Conservation (phyloP, 2,113 vertebrate species). For the Upupa epops region DNA sequence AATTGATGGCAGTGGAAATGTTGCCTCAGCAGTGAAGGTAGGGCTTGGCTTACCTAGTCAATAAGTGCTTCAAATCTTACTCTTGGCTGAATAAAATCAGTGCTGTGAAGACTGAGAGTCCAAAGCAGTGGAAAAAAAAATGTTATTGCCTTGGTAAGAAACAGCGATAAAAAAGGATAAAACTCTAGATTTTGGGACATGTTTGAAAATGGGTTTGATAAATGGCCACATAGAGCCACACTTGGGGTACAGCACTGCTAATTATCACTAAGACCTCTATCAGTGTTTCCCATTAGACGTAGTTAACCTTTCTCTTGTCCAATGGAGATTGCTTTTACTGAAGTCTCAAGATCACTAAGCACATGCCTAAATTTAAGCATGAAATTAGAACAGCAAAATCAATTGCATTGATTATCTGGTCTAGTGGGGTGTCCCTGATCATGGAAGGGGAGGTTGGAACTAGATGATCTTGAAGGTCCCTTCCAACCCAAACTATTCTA, state of each 20-base stretch:
- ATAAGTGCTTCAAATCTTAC: neutral
- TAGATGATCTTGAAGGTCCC: no score
- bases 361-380: neutral
- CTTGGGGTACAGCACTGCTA: neutral
- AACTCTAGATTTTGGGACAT: neutral
- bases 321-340: neutral
- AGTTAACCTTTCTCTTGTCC: neutral
- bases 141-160: neutral
- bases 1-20: neutral
- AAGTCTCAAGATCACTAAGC: neutral
- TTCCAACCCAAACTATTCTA: no score
- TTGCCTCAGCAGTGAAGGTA: neutral
- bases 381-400: neutral
- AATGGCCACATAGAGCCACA: neutral
- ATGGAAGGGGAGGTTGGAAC: no score
- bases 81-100: neutral
- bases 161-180: neutral
- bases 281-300: neutral
- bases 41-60: neutral
- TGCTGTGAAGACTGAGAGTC: neutral
- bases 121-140: neutral
- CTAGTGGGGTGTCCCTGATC: no score
- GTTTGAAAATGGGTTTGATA: neutral
- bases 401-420: no score
- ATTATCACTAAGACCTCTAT: neutral